phyloP scores from a whole-genome alignment of 2,888 invertebrate species.

The Halictus ligatus region DNA sequence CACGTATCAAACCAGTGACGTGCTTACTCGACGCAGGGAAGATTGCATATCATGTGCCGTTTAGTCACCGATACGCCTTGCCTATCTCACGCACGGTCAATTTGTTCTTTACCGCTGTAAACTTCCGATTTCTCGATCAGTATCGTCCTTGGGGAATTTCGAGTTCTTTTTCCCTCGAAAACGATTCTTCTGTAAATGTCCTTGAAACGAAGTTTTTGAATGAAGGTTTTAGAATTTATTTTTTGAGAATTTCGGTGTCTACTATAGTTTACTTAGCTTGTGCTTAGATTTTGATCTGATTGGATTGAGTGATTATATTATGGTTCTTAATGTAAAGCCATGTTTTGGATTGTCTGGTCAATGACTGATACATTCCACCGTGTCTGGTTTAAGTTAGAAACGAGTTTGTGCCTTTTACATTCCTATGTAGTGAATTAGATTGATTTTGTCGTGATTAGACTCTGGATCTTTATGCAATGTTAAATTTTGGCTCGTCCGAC shows the following conservation, averaged over 20 bases:
- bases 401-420: background rate
- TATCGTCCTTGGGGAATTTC: background rate
- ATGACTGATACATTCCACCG: background rate
- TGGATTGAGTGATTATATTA: no score
- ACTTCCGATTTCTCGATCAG: background rate
- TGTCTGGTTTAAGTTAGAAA: background rate
- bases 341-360: background rate
- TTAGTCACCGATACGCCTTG: slow-evolving; percentile 33
- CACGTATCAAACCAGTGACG: slow-evolving; percentile 20
- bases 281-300: background rate
- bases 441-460: background rate
- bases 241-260: background rate
- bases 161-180: background rate
- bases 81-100: slow-evolving; percentile 48
- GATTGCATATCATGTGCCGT: slow-evolving; percentile 39
- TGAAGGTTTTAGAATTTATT: background rate
- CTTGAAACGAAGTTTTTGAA: background rate
- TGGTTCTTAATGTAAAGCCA: background rate
- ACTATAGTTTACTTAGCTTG: background rate
- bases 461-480: background rate
- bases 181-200: background rate
- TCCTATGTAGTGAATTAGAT: background rate
- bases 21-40: slow-evolving; percentile 12
- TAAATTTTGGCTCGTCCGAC: background rate
- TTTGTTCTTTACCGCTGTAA: background rate